Percentiles rank a stretch among this genome's conserved stretches.
Conservation (phyloP, 2,888 invertebrate genomes). For the Ichneumoninae sp. region DNA sequence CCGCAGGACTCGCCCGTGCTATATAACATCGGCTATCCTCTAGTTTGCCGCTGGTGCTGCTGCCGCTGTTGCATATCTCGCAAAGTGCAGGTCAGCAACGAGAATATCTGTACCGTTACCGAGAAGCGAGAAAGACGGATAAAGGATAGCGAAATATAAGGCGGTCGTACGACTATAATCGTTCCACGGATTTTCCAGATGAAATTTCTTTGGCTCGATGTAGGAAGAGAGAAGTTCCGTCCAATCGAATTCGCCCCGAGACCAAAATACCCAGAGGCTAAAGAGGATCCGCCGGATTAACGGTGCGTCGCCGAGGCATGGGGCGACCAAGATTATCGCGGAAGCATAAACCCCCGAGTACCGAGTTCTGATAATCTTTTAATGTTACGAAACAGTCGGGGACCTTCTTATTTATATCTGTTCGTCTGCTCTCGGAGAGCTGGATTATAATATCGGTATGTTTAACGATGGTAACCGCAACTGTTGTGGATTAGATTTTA, state of each 20-base stretch:
- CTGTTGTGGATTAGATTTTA: neutral
- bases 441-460: neutral
- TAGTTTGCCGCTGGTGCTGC: conserved; percentile 66
- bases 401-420: neutral
- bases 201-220: neutral
- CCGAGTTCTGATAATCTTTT: conserved; percentile 4
- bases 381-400: neutral
- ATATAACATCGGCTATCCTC: conserved; percentile 4
- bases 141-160: conserved; percentile 45
- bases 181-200: neutral
- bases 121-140: conserved; percentile 52
- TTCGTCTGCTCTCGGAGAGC: neutral
- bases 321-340: conserved; percentile 9
- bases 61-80: conserved; percentile 66
- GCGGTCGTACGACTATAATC: conserved; percentile 3
- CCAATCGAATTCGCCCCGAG: conserved; percentile 1
- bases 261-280: neutral
- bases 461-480: neutral
- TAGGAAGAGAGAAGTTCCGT: neutral
- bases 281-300: conserved; percentile 13
- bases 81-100: conserved; percentile 70
- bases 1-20: conserved; percentile 63
- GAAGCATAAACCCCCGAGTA: neutral
- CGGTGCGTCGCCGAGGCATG: neutral
- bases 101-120: conserved; percentile 78